Conservation (phyloP, 2,888 invertebrate species). For the Trachelus troglodyta region DNA sequence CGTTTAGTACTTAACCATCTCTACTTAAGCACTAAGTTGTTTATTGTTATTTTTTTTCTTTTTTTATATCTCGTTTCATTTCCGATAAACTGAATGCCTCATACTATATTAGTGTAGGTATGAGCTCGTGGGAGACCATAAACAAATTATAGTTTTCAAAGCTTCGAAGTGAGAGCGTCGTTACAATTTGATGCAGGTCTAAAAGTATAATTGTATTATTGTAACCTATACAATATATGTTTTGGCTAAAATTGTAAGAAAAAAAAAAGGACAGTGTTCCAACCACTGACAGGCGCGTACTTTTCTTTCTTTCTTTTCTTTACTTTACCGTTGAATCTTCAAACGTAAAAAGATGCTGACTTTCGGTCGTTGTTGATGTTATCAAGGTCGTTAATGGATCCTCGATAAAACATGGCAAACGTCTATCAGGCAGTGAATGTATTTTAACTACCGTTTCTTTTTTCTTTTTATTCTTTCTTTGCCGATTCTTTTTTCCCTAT, state of each 20-base stretch:
- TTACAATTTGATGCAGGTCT: constrained; percentile 32
- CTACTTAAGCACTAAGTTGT: constrained; percentile 52
- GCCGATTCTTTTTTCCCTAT: not conserved
- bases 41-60: constrained; percentile 29
- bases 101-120: constrained; percentile 35
- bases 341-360: constrained; percentile 13
- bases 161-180: constrained; percentile 19
- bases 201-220: constrained; percentile 34
- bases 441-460: not conserved
- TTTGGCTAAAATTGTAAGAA: constrained; percentile 28
- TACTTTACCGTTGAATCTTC: not conserved
- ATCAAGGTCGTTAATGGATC: not conserved
- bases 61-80: constrained; percentile 2
- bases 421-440: not conserved
- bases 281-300: constrained; percentile 20
- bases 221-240: constrained; percentile 29
- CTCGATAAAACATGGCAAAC: not conserved
- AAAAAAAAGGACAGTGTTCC: constrained; percentile 19
- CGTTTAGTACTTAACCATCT: constrained; percentile 41
- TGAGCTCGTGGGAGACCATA: constrained; percentile 3
- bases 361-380: constrained; percentile 5
- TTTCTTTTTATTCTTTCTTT: not conserved
- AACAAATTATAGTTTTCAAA: constrained; percentile 22
- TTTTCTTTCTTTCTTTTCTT: not conserved
- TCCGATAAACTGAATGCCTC: constrained; percentile 33